Conservation (phyloP, 2,797 vertebrate genomes). For the Chelidonichthys spinosus region DNA sequence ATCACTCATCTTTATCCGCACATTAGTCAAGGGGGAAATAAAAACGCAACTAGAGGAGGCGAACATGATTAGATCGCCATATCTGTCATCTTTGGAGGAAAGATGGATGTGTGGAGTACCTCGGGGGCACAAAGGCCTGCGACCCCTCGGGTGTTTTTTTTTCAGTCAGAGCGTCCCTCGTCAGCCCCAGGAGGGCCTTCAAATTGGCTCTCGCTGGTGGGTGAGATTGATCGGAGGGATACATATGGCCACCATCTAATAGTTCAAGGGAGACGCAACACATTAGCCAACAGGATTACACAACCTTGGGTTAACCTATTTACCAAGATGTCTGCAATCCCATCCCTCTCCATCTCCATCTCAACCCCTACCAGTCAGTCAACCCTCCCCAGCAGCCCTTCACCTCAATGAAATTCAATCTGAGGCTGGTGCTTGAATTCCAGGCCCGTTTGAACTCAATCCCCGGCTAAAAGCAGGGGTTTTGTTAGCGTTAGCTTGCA, state of each 20-base stretch:
- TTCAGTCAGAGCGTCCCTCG: conserved; percentile 58
- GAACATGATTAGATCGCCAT: conserved; percentile 81
- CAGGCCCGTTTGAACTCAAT: conserved; percentile 81
- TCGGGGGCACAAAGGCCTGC: conserved; percentile 50
- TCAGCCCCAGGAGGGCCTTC: conserved; percentile 73
- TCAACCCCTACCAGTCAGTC: conserved; percentile 33
- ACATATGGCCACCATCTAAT: conserved; percentile 82
- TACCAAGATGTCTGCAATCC: conserved; percentile 79
- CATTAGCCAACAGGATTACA: conserved; percentile 85
- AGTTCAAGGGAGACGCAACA: conserved; percentile 86
- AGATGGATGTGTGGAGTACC: conserved; percentile 82
- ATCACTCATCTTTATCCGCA: conserved; percentile 84
- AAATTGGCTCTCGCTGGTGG: conserved; percentile 80
- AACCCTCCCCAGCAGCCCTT: conserved; percentile 39
- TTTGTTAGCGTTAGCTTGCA: conserved; percentile 75
- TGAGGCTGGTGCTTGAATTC: conserved; percentile 65
- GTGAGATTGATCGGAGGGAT: conserved; percentile 85
- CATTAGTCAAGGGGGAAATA: conserved; percentile 69
- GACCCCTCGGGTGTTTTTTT: conserved; percentile 73
- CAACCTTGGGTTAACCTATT: conserved; percentile 84
- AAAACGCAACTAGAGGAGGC: conserved; percentile 71
- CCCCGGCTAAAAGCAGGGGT: conserved; percentile 76
- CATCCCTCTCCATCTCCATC: conserved; percentile 74
- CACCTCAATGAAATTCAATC: conserved; percentile 81
- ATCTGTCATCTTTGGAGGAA: conserved; percentile 83